These are phyloP conservation scores for Rhyacichthys aspro DNA, from an alignment of 2,797 vertebrate species.

Conservation along the genomic window DNA sequence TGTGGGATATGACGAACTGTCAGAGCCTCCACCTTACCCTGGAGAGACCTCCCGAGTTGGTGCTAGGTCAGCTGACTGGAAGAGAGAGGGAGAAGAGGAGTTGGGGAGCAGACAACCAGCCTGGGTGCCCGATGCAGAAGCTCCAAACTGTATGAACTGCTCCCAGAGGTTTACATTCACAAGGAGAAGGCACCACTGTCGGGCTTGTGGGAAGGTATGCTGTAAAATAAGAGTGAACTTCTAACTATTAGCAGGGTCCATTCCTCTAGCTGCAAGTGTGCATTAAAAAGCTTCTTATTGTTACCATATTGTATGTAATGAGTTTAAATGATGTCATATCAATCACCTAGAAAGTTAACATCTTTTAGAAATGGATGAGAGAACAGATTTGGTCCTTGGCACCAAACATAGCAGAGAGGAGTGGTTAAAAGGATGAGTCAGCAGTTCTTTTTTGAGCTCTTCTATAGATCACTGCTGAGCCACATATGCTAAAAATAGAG, in stretches of 20 bases:
- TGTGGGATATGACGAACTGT: conserved; percentile 74
- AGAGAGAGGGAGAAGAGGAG: conserved; percentile 57
- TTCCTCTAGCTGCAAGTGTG: no score
- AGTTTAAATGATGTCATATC: not conserved
- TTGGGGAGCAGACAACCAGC: conserved; percentile 86
- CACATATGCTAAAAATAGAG: conserved; percentile 35
- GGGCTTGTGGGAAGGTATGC: conserved; percentile 95
- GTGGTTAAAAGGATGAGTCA: conserved; percentile 57
- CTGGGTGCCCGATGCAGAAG: conserved; percentile 95
- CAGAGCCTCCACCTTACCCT: conserved; percentile 79
- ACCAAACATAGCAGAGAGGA: conserved; percentile 51
- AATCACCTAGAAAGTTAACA: not conserved
- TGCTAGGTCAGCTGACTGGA: conserved; percentile 41
- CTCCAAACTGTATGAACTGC: conserved; percentile 96
- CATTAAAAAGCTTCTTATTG: not conserved
- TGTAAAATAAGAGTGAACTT: not conserved
- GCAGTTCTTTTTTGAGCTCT: conserved; percentile 48
- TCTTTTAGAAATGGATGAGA: conserved; percentile 18
- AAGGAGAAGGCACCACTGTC: conserved; percentile 93
- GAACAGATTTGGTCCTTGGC: conserved; percentile 23
- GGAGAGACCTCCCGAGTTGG: conserved; percentile 55
- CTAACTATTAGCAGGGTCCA: no score
- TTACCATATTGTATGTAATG: not conserved
- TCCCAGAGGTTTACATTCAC: conserved; percentile 93
- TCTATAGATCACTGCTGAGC: conserved; percentile 38